Percentiles rank a stretch among this genome's conserved stretches.
Conservation (phyloP, 1,140 invertebrate genomes). For the Drosophila triauraria region DNA sequence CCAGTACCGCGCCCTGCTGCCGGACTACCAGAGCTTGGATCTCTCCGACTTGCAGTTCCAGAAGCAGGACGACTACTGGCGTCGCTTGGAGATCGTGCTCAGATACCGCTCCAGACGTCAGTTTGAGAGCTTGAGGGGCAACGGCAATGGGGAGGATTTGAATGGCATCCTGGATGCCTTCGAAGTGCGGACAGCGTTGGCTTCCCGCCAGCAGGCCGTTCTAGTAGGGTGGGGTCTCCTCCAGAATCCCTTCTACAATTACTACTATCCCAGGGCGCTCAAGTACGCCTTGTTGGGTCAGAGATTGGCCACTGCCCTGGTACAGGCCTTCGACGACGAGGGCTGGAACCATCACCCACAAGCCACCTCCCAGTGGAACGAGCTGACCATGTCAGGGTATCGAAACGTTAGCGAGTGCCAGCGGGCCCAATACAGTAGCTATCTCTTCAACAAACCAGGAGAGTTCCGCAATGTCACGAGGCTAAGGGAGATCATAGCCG, state of each 20-base stretch:
- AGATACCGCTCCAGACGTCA: conserved; percentile 53
- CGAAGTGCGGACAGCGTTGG: conserved; percentile 54
- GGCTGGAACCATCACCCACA: conserved; percentile 90
- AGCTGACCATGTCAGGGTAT: conserved; percentile 94
- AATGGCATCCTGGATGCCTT: conserved; percentile 49
- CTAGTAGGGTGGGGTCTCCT: conserved; percentile 97
- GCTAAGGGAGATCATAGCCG: conserved; percentile 90
- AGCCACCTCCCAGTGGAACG: conserved; percentile 93
- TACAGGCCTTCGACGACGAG: conserved; percentile 98
- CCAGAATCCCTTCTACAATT: conserved; percentile 96
- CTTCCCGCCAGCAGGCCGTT: conserved; percentile 94
- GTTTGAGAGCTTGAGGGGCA: conserved; percentile 56
- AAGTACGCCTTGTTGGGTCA: conserved; percentile 98
- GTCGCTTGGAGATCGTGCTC: conserved; percentile 46
- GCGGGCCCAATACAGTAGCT: conserved; percentile 93
- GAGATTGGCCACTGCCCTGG: conserved; percentile 96
- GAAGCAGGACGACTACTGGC: conserved; percentile 68
- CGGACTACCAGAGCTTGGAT: conserved; percentile 63
- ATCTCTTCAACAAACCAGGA: conserved; percentile 59
- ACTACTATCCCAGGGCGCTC: conserved; percentile 93
- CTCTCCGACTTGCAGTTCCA: conserved; percentile 55
- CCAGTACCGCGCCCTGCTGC: conserved; percentile 46
- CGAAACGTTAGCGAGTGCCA: conserved; percentile 95
- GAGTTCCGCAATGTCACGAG: conserved; percentile 89
- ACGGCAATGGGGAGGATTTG: conserved; percentile 26